Evolutionary conservation across 2,888 invertebrate genomes (phyloP).

Genomic region (Meghimatium bilineatum): DNA sequence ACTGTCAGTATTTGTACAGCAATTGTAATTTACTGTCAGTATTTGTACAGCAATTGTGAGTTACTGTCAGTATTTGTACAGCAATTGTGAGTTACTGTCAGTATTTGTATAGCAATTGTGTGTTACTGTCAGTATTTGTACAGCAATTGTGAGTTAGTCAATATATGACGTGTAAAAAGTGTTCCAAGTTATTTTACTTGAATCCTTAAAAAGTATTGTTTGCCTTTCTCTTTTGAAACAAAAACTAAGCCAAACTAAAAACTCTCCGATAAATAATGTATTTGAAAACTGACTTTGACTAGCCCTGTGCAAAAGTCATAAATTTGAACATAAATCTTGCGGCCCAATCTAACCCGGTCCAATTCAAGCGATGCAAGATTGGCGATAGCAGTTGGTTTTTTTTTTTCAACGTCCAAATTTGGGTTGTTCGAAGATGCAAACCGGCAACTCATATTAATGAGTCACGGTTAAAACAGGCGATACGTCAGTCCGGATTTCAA

Average conservation of each 20-base stretch:
- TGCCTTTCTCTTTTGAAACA: too few relatives aligned
- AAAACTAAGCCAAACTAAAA: not conserved
- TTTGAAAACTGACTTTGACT: not conserved
- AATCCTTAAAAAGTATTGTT: too few relatives aligned
- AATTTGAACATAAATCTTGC: slow-evolving; percentile 10
- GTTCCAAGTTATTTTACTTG: too few relatives aligned
- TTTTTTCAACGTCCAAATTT: not conserved
- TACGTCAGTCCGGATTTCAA: slow-evolving; percentile 1
- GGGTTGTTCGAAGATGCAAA: not conserved
- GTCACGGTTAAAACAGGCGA: slow-evolving; percentile 26
- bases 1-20: too few relatives aligned
- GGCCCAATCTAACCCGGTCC: not conserved
- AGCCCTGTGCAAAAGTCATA: not conserved
- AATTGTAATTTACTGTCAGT: too few relatives aligned
- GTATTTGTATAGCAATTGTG: too few relatives aligned
- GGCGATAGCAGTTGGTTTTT: not conserved
- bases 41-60: too few relatives aligned
- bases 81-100: too few relatives aligned
- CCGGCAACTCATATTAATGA: slow-evolving; percentile 19
- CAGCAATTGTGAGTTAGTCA: too few relatives aligned
- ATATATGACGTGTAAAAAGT: too few relatives aligned
- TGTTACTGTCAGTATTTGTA: too few relatives aligned
- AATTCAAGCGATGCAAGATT: slow-evolving; percentile 15
- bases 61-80: too few relatives aligned
- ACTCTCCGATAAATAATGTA: not conserved